Evolutionary conservation across 2,888 invertebrate species (phyloP).

Genomic region (Galerucella nymphaeae): DNA sequence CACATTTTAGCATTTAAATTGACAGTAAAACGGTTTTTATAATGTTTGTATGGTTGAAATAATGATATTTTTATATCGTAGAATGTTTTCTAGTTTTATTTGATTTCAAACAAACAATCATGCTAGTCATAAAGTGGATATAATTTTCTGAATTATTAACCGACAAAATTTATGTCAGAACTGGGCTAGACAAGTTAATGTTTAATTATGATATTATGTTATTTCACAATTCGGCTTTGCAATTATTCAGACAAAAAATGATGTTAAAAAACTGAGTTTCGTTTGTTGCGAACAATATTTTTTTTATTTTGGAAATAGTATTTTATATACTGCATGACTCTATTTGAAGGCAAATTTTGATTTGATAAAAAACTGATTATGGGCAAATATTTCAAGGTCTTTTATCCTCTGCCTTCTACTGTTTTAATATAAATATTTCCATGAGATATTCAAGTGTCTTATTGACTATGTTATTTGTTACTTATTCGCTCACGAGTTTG

Average conservation of each 20-base stretch:
- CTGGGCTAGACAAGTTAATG: background rate
- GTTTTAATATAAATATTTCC: too few relatives aligned
- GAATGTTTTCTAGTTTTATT: background rate
- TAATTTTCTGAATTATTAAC: background rate
- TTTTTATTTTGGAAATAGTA: too few relatives aligned
- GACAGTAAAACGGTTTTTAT: background rate
- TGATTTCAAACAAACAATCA: background rate
- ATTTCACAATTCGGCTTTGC: background rate
- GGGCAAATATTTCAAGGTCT: too few relatives aligned
- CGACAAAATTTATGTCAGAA: background rate
- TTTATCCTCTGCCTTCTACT: too few relatives aligned
- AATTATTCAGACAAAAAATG: too few relatives aligned
- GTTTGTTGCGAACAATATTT: too few relatives aligned
- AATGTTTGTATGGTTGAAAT: background rate
- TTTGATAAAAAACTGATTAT: too few relatives aligned
- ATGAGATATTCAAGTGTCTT: background rate
- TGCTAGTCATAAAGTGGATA: background rate
- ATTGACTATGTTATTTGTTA: conserved; percentile 11
- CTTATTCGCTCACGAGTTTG: conserved; percentile 9
- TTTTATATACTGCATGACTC: too few relatives aligned
- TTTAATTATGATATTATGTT: background rate
- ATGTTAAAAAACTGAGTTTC: too few relatives aligned
- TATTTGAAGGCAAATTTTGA: too few relatives aligned
- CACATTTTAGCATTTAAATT: background rate
- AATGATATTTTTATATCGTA: background rate